These are phyloP conservation scores for Stenchaetothrips biformis DNA, from an alignment of 2,888 invertebrate species.

Conservation along the genomic window DNA sequence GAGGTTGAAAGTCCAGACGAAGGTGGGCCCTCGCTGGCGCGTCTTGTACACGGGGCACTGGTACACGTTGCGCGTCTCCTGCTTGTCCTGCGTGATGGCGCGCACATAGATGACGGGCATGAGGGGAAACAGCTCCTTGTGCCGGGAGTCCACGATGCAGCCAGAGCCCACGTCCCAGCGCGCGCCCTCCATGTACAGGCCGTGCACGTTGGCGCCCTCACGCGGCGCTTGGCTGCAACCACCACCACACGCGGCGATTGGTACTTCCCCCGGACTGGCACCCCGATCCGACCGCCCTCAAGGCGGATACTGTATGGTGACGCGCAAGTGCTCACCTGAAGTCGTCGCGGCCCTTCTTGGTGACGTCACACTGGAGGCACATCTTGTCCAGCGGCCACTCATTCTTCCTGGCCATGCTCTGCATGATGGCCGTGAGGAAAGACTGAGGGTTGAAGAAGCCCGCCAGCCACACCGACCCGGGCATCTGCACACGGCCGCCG, in stretches of 20 bases:
- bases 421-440: slow-evolving; percentile 95
- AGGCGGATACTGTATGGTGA: background rate
- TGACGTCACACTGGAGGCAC: slow-evolving; percentile 92
- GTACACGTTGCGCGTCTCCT: slow-evolving; percentile 79
- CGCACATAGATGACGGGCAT: slow-evolving; percentile 88
- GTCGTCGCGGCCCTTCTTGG: slow-evolving; percentile 80
- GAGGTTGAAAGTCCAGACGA: slow-evolving; percentile 93
- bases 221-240: slow-evolving; percentile 65
- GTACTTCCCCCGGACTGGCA: background rate
- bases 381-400: slow-evolving; percentile 95
- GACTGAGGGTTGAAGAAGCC: slow-evolving; percentile 97
- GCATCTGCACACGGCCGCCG: slow-evolving; percentile 52
- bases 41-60: slow-evolving; percentile 94
- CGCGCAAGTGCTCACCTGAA: slow-evolving; percentile 62
- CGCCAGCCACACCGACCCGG: slow-evolving; percentile 84
- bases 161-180: slow-evolving; percentile 80
- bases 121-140: slow-evolving; percentile 84
- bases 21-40: slow-evolving; percentile 80
- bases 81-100: slow-evolving; percentile 82
- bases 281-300: background rate
- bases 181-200: slow-evolving; percentile 89
- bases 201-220: slow-evolving; percentile 87
- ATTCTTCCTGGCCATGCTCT: slow-evolving; percentile 91
- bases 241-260: background rate
- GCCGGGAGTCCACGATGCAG: slow-evolving; percentile 73